Evolutionary conservation across 1,140 invertebrate species (phyloP).

Genomic region (Oppia nitens): DNA sequence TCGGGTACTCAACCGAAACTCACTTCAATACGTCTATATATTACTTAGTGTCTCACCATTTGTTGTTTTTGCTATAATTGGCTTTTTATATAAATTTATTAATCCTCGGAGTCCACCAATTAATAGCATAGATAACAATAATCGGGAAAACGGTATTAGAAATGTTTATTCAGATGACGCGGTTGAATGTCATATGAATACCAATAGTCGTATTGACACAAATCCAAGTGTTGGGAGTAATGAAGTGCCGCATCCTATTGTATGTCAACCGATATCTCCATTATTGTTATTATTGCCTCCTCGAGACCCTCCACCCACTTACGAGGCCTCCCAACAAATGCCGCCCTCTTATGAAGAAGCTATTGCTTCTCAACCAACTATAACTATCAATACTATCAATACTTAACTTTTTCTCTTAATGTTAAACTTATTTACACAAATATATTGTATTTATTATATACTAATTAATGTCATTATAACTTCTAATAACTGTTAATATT

Average conservation of each 20-base stretch:
- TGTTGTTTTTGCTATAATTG: constrained; percentile 9
- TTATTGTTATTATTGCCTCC: neutral
- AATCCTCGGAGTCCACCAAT: neutral
- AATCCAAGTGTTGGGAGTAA: neutral
- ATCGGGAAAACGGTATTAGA: neutral
- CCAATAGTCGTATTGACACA: neutral
- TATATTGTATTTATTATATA: too few species aligned
- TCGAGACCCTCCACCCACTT: constrained; percentile 5
- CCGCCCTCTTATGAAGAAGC: constrained; percentile 11
- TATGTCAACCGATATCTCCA: neutral
- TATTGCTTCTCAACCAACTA: too few species aligned
- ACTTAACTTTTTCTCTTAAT: too few species aligned
- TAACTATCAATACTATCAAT: too few species aligned
- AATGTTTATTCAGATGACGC: neutral
- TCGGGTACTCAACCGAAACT: neutral
- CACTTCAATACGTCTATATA: constrained; percentile 8
- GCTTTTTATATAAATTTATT: constrained; percentile 5
- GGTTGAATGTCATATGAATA: neutral
- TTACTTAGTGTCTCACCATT: constrained; percentile 8
- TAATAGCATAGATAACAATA: neutral
- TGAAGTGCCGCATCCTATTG: neutral
- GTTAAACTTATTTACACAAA: too few species aligned
- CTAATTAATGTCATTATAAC: too few species aligned
- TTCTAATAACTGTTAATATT: too few species aligned
- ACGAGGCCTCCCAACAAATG: constrained; percentile 5